A percentile compares a stretch with the other conserved stretches of the same genome.
Conservation (phyloP, 2,113 vertebrate species). For the Leucoraja erinaceus region DNA sequence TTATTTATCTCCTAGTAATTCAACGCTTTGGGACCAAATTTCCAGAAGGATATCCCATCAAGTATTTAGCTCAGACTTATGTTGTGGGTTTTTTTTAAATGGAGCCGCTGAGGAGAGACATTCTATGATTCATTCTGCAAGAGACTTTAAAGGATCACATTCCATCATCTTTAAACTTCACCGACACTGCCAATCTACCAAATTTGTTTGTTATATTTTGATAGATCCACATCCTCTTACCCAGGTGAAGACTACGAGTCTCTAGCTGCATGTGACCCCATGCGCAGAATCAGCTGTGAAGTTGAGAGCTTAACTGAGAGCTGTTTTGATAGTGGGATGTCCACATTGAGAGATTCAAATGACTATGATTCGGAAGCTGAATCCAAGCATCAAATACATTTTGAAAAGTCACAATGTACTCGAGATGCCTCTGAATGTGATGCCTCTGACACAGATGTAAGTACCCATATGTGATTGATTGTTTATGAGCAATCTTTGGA, state of each 20-base stretch:
- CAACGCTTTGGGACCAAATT: background rate
- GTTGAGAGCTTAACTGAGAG: slow-evolving; percentile 81
- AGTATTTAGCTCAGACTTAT: background rate
- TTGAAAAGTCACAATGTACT: slow-evolving; percentile 47
- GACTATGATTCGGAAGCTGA: slow-evolving; percentile 84
- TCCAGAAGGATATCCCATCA: background rate
- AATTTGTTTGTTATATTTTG: background rate
- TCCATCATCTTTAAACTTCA: background rate
- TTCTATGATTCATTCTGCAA: background rate
- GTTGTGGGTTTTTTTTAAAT: background rate
- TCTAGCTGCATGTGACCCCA: slow-evolving; percentile 82
- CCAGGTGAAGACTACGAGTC: slow-evolving; percentile 74
- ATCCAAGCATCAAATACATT: slow-evolving; percentile 56
- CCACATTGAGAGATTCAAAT: slow-evolving; percentile 78
- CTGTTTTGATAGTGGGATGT: slow-evolving; percentile 87
- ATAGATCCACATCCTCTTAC: slow-evolving; percentile 65
- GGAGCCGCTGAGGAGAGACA: background rate
- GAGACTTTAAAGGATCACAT: background rate
- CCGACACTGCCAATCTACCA: background rate
- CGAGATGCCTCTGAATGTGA: slow-evolving; percentile 60
- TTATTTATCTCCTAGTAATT: background rate
- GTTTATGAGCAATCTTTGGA: background rate
- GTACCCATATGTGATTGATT: slow-evolving; percentile 38
- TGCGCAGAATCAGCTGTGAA: slow-evolving; percentile 74
- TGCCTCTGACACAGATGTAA: slow-evolving; percentile 75